phyloP scores from a whole-genome alignment of 2,797 vertebrate species.

The Pantherophis alleghaniensis region DNA sequence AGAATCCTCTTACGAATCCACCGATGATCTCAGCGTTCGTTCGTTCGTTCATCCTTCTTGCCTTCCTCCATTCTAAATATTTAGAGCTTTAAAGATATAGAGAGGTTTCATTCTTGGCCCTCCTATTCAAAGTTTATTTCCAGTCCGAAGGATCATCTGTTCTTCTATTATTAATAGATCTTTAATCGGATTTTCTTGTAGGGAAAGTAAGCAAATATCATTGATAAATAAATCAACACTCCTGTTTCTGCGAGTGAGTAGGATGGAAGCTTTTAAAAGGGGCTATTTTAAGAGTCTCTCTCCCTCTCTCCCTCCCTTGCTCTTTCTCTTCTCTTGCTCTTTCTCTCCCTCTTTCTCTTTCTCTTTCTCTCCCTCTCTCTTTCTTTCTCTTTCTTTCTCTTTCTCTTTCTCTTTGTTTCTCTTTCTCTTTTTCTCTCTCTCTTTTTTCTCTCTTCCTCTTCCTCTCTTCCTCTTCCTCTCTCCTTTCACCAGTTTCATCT shows the following conservation, averaged over 20 bases:
- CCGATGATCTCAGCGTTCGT: accelerated
- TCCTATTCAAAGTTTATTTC: neutral
- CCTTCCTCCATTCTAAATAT: neutral
- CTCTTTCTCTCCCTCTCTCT: too few relatives aligned
- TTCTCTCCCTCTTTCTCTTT: too few relatives aligned
- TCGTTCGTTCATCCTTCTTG: neutral
- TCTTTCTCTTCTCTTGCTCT: neutral
- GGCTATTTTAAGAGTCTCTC: neutral
- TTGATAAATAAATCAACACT: neutral
- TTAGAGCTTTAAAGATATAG: neutral
- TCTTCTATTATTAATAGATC: neutral
- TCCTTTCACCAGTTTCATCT: neutral
- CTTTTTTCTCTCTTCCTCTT: neutral
- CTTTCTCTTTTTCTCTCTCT: accelerated
- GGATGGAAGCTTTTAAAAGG: neutral
- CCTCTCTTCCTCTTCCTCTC: neutral
- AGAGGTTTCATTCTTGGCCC: neutral
- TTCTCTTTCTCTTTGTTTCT: too few relatives aligned
- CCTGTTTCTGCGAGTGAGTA: neutral
- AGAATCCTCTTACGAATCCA: neutral
- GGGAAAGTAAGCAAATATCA: neutral
- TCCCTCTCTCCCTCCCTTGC: neutral
- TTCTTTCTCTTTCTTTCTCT: accelerated
- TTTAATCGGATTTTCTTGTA: neutral
- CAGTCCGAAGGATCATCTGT: neutral